Evolutionary conservation across 2,797 vertebrate species (phyloP).

Genomic region (Lepilemur septentrionalis): DNA sequence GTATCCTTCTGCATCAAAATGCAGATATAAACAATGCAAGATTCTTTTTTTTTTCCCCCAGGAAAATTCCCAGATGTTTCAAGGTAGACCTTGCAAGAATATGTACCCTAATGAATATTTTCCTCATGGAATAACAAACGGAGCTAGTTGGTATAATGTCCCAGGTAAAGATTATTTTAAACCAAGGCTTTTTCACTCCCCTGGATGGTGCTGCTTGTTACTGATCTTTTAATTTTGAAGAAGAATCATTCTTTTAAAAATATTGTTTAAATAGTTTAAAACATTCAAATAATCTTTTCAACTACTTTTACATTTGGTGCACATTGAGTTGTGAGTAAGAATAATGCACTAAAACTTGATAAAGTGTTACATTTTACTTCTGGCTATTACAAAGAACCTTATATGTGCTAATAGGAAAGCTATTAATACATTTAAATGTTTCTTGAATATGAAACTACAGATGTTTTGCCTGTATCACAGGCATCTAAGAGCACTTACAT

Average conservation of each 20-base stretch:
- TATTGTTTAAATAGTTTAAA: conserved; percentile 40
- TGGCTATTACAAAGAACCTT: background rate
- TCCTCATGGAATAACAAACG: conserved; percentile 95
- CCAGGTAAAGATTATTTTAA: conserved; percentile 86
- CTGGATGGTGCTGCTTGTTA: background rate
- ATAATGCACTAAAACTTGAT: background rate
- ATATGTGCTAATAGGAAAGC: background rate
- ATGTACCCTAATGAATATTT: conserved; percentile 92
- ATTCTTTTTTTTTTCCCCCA: conserved; percentile 75
- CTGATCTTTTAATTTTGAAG: conserved; percentile 35
- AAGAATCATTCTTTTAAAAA: conserved; percentile 40
- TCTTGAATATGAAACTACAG: background rate
- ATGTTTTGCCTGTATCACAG: background rate
- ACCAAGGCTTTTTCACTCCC: background rate
- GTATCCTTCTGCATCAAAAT: background rate
- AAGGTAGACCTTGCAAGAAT: conserved; percentile 92
- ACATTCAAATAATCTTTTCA: conserved; percentile 16
- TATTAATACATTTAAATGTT: background rate
- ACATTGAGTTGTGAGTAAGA: conserved; percentile 19
- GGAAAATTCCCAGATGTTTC: conserved; percentile 94
- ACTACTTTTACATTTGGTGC: background rate
- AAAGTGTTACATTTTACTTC: conserved; percentile 8
- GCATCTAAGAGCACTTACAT: background rate
- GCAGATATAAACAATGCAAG: conserved; percentile 21
- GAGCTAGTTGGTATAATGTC: conserved; percentile 96